Percentiles rank a stretch among this genome's conserved stretches.
phyloP scores from a whole-genome alignment of 2,797 vertebrate genomes.

The Phalanger gymnotis region DNA sequence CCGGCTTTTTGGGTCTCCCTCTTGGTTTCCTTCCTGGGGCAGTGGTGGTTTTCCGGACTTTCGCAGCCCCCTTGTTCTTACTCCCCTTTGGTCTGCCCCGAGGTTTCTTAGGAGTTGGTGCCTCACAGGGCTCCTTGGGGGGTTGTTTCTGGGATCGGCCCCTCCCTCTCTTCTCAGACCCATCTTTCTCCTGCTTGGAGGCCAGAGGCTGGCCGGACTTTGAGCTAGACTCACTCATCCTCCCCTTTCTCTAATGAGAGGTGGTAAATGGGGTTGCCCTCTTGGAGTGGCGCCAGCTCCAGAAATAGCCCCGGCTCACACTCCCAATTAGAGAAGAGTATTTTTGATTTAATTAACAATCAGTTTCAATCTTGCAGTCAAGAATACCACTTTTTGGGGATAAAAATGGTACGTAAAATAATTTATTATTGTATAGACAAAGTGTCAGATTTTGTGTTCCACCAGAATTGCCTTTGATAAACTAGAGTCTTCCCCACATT shows the following conservation, averaged over 20 bases:
- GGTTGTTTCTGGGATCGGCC: slow-evolving; percentile 95
- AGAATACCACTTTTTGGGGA: neutral
- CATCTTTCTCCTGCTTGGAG: slow-evolving; percentile 93
- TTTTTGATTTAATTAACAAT: slow-evolving; percentile 5
- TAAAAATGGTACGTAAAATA: slow-evolving; percentile 18
- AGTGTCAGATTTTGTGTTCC: neutral
- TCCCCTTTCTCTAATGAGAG: slow-evolving; percentile 73
- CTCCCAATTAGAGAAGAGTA: slow-evolving; percentile 88
- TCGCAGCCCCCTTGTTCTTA: slow-evolving; percentile 92
- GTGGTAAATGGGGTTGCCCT: slow-evolving; percentile 77
- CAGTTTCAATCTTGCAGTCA: slow-evolving; percentile 14
- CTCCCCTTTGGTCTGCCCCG: slow-evolving; percentile 96
- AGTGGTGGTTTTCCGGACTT: no score
- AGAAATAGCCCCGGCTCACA: slow-evolving; percentile 88
- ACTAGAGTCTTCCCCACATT: neutral
- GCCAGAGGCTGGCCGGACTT: slow-evolving; percentile 92
- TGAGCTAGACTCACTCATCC: slow-evolving; percentile 91
- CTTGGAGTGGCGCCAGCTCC: slow-evolving; percentile 87
- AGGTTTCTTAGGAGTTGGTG: slow-evolving; percentile 94
- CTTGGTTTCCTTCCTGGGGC: no score
- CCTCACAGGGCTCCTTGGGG: slow-evolving; percentile 94
- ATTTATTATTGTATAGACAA: neutral
- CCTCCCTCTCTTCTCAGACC: slow-evolving; percentile 93
- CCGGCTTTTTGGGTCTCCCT: no score
- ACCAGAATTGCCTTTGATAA: neutral